Evolutionary conservation across 2,888 invertebrate genomes (phyloP), one percentile per base, ranked within the genome.

Genomic region (Synanthedon vespiformis): DNA sequence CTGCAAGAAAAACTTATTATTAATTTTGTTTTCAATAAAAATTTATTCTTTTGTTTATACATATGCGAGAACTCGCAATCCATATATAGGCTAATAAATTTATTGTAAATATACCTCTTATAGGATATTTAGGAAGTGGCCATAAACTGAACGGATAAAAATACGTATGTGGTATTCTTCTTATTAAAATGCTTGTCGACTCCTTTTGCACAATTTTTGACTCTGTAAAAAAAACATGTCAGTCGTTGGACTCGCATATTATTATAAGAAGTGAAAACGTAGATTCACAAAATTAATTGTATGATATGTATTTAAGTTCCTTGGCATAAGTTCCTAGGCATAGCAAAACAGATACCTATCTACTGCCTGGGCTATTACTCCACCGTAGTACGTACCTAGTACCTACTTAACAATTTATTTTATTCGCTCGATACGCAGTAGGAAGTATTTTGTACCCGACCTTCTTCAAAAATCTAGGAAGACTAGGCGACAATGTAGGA

Each of bases 61-160:
- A 10, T 34, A 34, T 10, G 27, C 27, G 27, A 34, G 27, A 8
- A 34, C 34, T 34, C 34, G 22, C 4, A n/a, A n/a, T 22, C 22
- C 10, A 34, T n/a, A n/a, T n/a, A n/a, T 14, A 1, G 18, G 12
- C 34, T 12, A 10, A 50, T 22, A 22, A 22, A 18, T 18, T 18
- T 18, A 18, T 2, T 12, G 40, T 48, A 40, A 40, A 49, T 52
- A 57, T 57, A 77, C 80, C 83, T 72, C 65, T 70, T 1, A 63
- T 57, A 40, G 72, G 72, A 58, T 70, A 79, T 58, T 77, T 82
- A 1, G 83, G 83, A 34, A 85, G 41, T 0, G 86, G 86, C 81
- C 84, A 82, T 49, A 87, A 60, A 57, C 80, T 87, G 57, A 77
- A 79, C 1, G 85, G 85, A 49, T 80, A 83, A 58, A 74, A 77